phyloP scores from a whole-genome alignment of 2,888 invertebrate species.

The Orthosia gothica region DNA sequence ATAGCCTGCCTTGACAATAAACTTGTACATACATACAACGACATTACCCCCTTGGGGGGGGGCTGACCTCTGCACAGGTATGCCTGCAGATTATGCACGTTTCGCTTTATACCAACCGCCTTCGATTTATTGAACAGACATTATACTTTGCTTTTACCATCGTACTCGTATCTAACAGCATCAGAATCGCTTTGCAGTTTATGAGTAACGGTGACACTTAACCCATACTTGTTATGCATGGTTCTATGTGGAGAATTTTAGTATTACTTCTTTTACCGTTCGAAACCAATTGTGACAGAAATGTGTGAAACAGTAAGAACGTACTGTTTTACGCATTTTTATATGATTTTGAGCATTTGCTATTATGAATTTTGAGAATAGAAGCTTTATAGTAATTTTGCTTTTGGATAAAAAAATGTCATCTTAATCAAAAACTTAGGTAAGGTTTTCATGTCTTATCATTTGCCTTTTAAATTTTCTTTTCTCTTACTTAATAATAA shows the following conservation, averaged over 20 bases:
- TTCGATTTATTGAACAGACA: conserved; percentile 61
- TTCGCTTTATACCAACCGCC: conserved; percentile 38
- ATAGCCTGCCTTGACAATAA: conserved; percentile 63
- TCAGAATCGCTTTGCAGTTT: conserved; percentile 58
- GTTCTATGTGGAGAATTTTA: conserved; percentile 41
- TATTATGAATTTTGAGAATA: not conserved
- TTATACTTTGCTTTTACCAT: conserved; percentile 57
- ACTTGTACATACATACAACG: conserved; percentile 45
- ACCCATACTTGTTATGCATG: conserved; percentile 43
- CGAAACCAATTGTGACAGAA: conserved; percentile 11
- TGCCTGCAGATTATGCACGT: conserved; percentile 47
- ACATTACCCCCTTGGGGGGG: conserved; percentile 37
- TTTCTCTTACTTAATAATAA: too few relatives aligned
- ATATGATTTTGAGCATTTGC: not conserved
- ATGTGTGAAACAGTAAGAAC: not conserved
- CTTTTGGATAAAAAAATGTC: too few relatives aligned
- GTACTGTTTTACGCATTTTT: not conserved
- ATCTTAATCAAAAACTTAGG: not conserved
- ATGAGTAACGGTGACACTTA: conserved; percentile 64
- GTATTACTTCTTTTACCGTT: conserved; percentile 43
- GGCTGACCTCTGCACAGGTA: conserved; percentile 51
- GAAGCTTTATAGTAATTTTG: not conserved
- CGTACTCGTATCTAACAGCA: conserved; percentile 56
- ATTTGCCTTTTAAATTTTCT: not conserved
- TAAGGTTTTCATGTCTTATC: not conserved